Evolutionary conservation across 2,888 invertebrate genomes (phyloP), one percentile per base, ranked within the genome.

Genomic region (Bruchidius siliquastri): DNA sequence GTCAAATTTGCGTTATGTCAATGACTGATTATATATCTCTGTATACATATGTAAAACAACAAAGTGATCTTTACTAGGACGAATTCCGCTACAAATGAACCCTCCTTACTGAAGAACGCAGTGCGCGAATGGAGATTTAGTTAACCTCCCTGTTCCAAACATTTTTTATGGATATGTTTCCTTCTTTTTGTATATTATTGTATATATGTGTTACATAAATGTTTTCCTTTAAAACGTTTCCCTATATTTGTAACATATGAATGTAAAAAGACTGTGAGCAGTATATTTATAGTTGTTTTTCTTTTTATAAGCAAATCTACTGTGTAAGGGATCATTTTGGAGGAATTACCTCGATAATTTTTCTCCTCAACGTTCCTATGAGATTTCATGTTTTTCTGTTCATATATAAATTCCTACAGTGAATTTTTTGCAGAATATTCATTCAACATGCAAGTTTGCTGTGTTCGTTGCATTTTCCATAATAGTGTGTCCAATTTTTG

Each of bases 401-500:
- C 21, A 49, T 75, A 72, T n/a, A n/a, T 72, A 76, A 71, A 49
- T 49, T 49, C 18, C 49, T 73, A 74, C 74, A 69, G 76, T 69
- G 69, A 76, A 69, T 22, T 73, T 76, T 78, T 76, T 72, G 73
- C 75, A 74, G 74, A 74, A 74, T 72, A 21, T 70, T 26, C 21
- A 71, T 49, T 74, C 74, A 21, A 72, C 49, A 49, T 49, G 49
- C 49, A 49, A 49, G 49, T 49, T 30, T 49, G 49, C 49, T 49
- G 49, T 74, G 75, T 73, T 73, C 75, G 74, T 77, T 75, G 78
- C 77, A 78, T 76, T 79, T 77, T 80, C 76, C 74, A 77, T 79
- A 83, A 83, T 83, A 84, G 84, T 83, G 83, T 84, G 84, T 84
- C 83, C 84, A 82, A 83, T 82, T 81, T 81, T 83, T 82, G 83